A percentile compares a stretch with the other conserved stretches of the same genome.
phyloP scores from a whole-genome alignment of 1,140 invertebrate genomes.

The Homalodisca vitripennis region DNA sequence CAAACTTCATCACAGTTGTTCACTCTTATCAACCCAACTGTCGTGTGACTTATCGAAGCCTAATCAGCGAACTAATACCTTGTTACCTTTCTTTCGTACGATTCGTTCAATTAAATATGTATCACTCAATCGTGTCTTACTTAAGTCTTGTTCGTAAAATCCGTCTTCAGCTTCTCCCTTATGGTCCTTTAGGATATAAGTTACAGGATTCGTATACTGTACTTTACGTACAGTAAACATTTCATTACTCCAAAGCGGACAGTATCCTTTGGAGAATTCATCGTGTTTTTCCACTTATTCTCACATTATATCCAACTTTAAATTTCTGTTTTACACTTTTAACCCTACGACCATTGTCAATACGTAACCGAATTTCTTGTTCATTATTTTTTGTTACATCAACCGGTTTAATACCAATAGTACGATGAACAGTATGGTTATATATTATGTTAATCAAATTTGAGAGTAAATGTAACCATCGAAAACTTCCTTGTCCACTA shows the following conservation, averaged over 20 bases:
- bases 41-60: background rate
- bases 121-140: background rate
- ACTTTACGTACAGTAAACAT: background rate
- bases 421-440: background rate
- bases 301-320: background rate
- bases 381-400: background rate
- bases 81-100: background rate
- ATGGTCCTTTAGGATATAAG: background rate
- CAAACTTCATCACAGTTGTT: background rate
- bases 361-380: background rate
- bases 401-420: background rate
- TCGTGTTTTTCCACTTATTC: background rate
- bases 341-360: background rate
- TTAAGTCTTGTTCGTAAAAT: background rate
- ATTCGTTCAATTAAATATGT: background rate
- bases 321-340: background rate
- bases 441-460: background rate
- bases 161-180: background rate
- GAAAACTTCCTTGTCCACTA: background rate
- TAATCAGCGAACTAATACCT: too few species aligned
- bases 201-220: background rate
- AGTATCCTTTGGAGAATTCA: background rate
- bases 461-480: background rate
- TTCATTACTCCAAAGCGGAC: background rate
- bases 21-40: background rate